phyloP scores from a whole-genome alignment of 2,888 invertebrate species.

The Drosophila mettleri region DNA sequence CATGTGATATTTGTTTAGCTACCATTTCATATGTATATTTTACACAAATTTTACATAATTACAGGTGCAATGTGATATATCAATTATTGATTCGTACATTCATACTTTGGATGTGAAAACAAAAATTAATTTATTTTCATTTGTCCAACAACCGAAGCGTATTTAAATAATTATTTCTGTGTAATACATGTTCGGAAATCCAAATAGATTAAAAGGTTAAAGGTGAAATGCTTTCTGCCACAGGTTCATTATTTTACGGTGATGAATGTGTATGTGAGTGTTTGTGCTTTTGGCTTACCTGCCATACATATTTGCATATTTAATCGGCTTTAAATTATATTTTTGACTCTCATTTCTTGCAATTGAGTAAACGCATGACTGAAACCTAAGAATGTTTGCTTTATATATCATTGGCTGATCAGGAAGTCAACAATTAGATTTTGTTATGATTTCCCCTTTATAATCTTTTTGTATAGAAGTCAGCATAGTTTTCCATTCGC shows the following conservation, averaged over 20 bases:
- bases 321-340: background rate
- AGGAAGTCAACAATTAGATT: background rate
- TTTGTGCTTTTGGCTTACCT: background rate
- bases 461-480: too few relatives aligned
- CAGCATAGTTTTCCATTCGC: too few relatives aligned
- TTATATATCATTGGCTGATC: background rate
- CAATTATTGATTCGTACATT: constrained; percentile 59
- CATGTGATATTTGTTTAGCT: constrained; percentile 45
- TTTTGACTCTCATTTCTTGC: background rate
- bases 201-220: constrained; percentile 45
- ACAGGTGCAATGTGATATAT: constrained; percentile 46
- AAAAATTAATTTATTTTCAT: constrained; percentile 62
- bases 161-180: constrained; percentile 36
- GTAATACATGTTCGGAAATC: constrained; percentile 10
- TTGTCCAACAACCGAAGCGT: constrained; percentile 28
- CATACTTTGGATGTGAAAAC: constrained; percentile 17
- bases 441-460: background rate
- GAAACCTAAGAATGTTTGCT: background rate
- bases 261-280: background rate
- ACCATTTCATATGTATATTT: background rate
- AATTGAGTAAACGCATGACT: background rate
- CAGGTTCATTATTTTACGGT: background rate
- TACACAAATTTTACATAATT: constrained; percentile 19
- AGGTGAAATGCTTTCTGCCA: constrained; percentile 23
- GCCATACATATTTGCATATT: background rate